Evolutionary conservation across 2,888 invertebrate species (phyloP).

Genomic region (Thecophora atra): DNA sequence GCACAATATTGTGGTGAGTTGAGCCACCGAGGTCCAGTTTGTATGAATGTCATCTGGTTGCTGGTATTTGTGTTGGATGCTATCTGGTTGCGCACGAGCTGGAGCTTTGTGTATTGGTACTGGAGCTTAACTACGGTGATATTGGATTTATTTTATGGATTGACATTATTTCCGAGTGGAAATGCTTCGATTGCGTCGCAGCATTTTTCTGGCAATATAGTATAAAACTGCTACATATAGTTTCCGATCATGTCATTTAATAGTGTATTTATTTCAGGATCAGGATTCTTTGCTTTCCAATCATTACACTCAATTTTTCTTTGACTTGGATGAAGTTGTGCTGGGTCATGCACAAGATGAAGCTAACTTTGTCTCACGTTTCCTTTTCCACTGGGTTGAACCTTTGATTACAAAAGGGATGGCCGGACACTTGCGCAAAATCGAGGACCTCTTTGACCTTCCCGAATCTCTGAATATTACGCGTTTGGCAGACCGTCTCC

Average conservation of each 20-base stretch:
- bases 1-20: slow-evolving; percentile 72
- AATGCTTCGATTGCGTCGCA: slow-evolving; percentile 60
- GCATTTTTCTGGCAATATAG: slow-evolving; percentile 39
- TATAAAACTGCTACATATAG: background rate
- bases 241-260: slow-evolving; percentile 15
- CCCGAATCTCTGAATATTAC: slow-evolving; percentile 67
- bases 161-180: slow-evolving; percentile 75
- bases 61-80: slow-evolving; percentile 74
- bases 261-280: slow-evolving; percentile 66
- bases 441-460: slow-evolving; percentile 86
- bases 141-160: slow-evolving; percentile 75
- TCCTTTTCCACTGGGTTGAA: slow-evolving; percentile 89
- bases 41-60: slow-evolving; percentile 76
- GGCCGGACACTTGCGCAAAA: slow-evolving; percentile 74
- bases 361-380: slow-evolving; percentile 73
- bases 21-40: slow-evolving; percentile 79
- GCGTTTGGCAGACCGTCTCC: slow-evolving; percentile 59
- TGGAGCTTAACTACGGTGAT: slow-evolving; percentile 73
- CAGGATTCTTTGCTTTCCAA: slow-evolving; percentile 70
- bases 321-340: slow-evolving; percentile 74
- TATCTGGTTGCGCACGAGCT: slow-evolving; percentile 75
- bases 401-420: slow-evolving; percentile 85
- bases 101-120: slow-evolving; percentile 68
- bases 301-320: slow-evolving; percentile 73
- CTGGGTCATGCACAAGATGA: slow-evolving; percentile 87